These are phyloP conservation scores for Heteromurus nitidus DNA, from an alignment of 2,888 invertebrate genomes.

Conservation along the genomic window DNA sequence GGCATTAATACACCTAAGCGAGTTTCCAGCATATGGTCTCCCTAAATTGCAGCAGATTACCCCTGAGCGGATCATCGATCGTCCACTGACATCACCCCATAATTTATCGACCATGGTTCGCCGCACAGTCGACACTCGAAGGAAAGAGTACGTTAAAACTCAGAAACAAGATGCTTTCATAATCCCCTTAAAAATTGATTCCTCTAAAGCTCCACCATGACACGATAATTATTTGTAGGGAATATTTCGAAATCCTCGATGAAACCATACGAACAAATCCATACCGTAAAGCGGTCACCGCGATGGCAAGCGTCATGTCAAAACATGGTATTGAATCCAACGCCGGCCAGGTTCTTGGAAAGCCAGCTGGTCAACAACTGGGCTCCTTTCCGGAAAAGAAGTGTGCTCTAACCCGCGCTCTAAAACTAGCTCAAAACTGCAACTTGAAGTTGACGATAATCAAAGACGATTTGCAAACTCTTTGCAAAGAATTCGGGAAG, in stretches of 20 bases:
- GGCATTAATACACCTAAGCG: conserved; percentile 14
- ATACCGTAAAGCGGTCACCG: conserved; percentile 42
- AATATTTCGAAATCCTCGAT: conserved; percentile 56
- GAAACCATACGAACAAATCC: conserved; percentile 60
- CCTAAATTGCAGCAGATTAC: not conserved
- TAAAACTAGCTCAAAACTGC: conserved; percentile 40
- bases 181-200: not conserved
- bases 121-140: conserved; percentile 6
- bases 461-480: conserved; percentile 38
- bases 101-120: conserved; percentile 17
- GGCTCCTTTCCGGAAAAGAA: conserved; percentile 37
- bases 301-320: conserved; percentile 54
- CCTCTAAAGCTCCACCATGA: not conserved
- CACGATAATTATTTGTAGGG: conserved; percentile 27
- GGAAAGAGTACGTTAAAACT: conserved; percentile 41
- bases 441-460: conserved; percentile 38
- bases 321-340: conserved; percentile 47
- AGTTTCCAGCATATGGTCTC: conserved; percentile 23
- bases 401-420: conserved; percentile 41
- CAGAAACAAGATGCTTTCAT: not conserved
- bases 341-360: conserved; percentile 16
- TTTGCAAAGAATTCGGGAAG: conserved; percentile 26
- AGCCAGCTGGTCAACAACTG: not conserved
- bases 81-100: not conserved
- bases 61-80: not conserved